Base-by-base conservation (phyloP, 2,888 invertebrate genomes). In the Globia sparganii region DNA sequence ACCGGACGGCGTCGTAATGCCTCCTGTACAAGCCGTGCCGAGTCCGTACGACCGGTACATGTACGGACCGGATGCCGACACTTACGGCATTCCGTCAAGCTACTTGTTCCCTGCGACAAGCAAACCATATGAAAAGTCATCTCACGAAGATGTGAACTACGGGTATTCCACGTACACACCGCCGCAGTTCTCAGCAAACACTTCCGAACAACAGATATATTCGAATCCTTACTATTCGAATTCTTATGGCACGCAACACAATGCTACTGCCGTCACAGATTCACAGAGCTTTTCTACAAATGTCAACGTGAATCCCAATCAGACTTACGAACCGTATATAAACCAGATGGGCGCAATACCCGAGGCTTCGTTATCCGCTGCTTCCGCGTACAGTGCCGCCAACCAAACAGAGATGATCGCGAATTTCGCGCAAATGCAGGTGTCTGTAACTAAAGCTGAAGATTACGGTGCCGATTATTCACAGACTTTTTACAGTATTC, bases 351-450 rank as follows among this genome's bases (percentile, higher is more conserved):
- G 87, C 3, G 59, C 92, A 0, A 90, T 91, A 28, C 92, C 93
- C 0, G 95, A 95, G 37, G 43, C 80, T 53, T 84, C 90, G 0
- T 61, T 89, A 11, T 81, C 93, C 0, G 70, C 90, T 0, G 77
- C 85, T 8, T 86, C 91, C 18, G 73, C 88, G 0, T 92, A 92
- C 81, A 90, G 79, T 49, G 58, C 86, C 2, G 78, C 77, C 4
- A 92, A 90, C 64, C 92, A 92, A 67, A 77, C 86, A 0, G 95
- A 96, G 37, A 89, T 96, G 81, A 92, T 89, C 74, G 84, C 92
- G 0, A 94, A 92, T 72, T 95, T 96, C 78, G 92, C 94, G 0
- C 94, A 96, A 77, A 94, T 96, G 95, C 94, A 96, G 53, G 89
- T 96, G 1, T 84, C 93, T 0, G 91, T 72, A 0, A 90, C 92